Conservation (phyloP, 2,113 vertebrate species). For the Halcyon malimbica region DNA sequence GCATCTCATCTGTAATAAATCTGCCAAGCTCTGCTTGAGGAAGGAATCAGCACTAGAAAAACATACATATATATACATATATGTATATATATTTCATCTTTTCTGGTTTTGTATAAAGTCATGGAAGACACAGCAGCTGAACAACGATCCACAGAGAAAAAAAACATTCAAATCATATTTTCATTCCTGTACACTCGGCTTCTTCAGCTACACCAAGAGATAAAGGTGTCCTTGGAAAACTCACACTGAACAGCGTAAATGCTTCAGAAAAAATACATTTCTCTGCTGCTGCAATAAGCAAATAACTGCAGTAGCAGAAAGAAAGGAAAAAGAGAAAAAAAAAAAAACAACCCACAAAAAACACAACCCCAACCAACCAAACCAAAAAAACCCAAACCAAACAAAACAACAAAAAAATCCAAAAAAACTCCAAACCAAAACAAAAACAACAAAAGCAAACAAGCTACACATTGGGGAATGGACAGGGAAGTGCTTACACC, state of each 20-base stretch:
- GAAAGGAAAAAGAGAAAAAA: too few relatives aligned
- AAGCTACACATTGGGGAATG: not conserved
- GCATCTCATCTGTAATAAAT: slow-evolving; percentile 35
- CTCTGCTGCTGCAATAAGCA: slow-evolving; percentile 7
- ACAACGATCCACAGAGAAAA: not conserved
- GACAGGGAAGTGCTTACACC: not conserved
- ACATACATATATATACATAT: not conserved
- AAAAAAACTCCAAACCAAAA: too few relatives aligned
- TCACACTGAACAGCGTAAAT: not conserved
- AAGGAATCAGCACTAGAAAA: slow-evolving; percentile 43
- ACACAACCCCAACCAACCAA: too few relatives aligned
- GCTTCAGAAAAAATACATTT: slow-evolving; percentile 4
- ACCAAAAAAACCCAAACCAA: too few relatives aligned
- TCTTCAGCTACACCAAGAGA: not conserved
- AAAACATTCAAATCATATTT: not conserved
- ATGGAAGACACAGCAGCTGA: not conserved
- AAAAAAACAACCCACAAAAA: not conserved
- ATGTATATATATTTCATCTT: not conserved
- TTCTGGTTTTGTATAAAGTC: not conserved
- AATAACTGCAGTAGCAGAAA: not conserved
- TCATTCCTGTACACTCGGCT: not conserved
- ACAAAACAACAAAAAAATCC: too few relatives aligned
- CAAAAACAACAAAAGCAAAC: too few relatives aligned
- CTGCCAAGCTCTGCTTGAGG: slow-evolving; percentile 45
- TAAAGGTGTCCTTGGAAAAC: slow-evolving; percentile 16